Base-by-base conservation (phyloP, 2,113 vertebrate genomes). In the Callipepla squamata region DNA sequence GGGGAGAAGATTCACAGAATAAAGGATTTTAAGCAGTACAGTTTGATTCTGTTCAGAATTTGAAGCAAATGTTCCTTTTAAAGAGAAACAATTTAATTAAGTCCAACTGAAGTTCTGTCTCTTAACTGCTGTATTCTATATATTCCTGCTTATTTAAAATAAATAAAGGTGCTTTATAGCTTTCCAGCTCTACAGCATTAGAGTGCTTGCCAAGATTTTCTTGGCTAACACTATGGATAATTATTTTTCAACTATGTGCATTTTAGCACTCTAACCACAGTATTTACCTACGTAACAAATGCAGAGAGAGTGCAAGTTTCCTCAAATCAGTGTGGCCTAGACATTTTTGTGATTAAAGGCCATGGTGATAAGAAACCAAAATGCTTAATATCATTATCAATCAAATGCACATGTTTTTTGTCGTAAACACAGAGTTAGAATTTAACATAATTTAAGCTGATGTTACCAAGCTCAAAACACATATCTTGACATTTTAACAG, bases 211-310 rank as follows among this genome's bases (percentile, higher is more conserved):
- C 94, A 96, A 83, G 87, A 87, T 96, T 92, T 92, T 94, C 82
- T 95, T 96, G 94, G 93, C 91, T 86, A 65, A 83, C 36, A 11
- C 17, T 74, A 40, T 11, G 28, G 51, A 91, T 96, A 96, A 93
- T 95, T 93, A 89, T 92, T 96, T 95, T 96, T 89, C 81, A 91
- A 85, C 75, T 78, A n/a, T 68, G 79, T 80, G 85, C 89, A 92
- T 95, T 96, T 95, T 96, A 96, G 72, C 81, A 91, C 93, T 90
- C 90, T 78, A 95, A 89, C 92, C 94, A 87, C 87, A 94, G 34
- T 93, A 93, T 95, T 96, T 96, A 80, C 72, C 90, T 83, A 87
- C 63, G 47, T 94, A 94, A 92, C 78, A 92, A 22, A 62, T 80
- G 76, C 0, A 4, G 42, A 38, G 45, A 85, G 42, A 65, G 78